Evolutionary conservation across 1,140 invertebrate species (phyloP).

Genomic region (Chironomus striatipennis): DNA sequence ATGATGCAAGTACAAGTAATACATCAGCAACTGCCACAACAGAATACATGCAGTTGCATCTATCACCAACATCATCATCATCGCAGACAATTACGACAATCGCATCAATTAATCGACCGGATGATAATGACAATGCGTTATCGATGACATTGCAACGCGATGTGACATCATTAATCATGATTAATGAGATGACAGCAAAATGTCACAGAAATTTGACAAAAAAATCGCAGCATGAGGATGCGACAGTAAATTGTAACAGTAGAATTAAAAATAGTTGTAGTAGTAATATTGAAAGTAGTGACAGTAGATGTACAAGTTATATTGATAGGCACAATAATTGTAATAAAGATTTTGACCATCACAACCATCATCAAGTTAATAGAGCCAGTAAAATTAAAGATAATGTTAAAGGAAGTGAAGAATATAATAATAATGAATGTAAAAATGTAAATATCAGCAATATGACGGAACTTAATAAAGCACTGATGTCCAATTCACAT

Average conservation of each 20-base stretch:
- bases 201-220: too few relatives aligned
- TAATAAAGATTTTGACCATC: constrained; percentile 15
- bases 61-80: constrained; percentile 17
- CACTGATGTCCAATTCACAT: neutral
- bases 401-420: neutral
- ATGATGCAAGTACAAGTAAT: neutral
- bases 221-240: too few relatives aligned
- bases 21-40: neutral
- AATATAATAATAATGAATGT: neutral
- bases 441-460: constrained; percentile 20
- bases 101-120: constrained; percentile 17
- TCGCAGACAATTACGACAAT: constrained; percentile 15
- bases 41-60: neutral
- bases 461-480: constrained; percentile 16
- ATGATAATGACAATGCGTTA: neutral
- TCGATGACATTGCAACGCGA: neutral
- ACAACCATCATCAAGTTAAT: neutral
- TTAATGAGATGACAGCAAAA: neutral
- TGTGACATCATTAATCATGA: constrained; percentile 12
- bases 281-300: neutral
- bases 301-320: neutral
- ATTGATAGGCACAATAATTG: neutral
- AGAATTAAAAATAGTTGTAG: neutral
- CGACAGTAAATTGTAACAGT: neutral
- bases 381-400: neutral